Conservation (phyloP, 2,113 vertebrate genomes). For the Ploceus nigricollis region DNA sequence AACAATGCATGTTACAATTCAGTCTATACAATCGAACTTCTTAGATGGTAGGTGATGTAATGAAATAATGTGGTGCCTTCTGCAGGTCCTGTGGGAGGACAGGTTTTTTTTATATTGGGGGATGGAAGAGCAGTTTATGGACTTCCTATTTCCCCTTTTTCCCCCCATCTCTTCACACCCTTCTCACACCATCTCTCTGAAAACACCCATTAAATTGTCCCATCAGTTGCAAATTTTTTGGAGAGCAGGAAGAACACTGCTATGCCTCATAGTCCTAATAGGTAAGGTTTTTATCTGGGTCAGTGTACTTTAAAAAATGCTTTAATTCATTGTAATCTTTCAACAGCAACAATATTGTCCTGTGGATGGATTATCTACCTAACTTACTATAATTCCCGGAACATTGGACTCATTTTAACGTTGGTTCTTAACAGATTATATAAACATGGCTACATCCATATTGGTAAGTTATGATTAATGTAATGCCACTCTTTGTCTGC, state of each 20-base stretch:
- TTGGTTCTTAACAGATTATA: constrained; percentile 93
- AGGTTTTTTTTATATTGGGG: not conserved
- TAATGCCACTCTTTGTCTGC: not conserved
- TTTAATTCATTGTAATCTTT: constrained; percentile 57
- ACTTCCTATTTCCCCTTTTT: not conserved
- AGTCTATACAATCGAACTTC: not conserved
- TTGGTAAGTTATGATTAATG: constrained; percentile 79
- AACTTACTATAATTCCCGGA: constrained; percentile 98
- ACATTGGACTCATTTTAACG: constrained; percentile 96
- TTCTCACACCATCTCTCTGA: not conserved
- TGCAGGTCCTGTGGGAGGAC: not conserved
- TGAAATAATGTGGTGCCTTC: not conserved
- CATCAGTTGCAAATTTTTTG: not conserved
- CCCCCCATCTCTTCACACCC: accelerated
- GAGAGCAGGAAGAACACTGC: not conserved
- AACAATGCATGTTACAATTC: not conserved
- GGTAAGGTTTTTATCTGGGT: constrained; percentile 9
- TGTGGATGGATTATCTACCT: constrained; percentile 99
- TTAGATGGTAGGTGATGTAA: not conserved
- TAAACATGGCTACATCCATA: constrained; percentile 98
- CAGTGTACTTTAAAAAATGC: not conserved
- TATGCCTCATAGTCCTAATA: not conserved
- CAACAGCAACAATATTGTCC: constrained; percentile 95
- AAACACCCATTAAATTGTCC: not conserved
- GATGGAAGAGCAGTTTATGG: not conserved